Conservation (phyloP, 1,140 invertebrate genomes). For the Calycopis cecrops region DNA sequence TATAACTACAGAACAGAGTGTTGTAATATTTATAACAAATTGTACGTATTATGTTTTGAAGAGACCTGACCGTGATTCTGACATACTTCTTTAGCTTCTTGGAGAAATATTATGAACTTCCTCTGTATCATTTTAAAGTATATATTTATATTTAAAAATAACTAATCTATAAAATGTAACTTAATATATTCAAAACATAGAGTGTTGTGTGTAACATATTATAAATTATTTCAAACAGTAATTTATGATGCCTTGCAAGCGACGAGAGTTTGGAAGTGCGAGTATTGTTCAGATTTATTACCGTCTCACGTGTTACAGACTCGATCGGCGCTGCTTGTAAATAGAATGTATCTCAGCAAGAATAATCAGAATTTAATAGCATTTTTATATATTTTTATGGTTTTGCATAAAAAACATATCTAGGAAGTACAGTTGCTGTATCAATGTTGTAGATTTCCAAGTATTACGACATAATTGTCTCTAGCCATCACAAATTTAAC, state of each 20-base stretch:
- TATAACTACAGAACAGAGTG: background rate
- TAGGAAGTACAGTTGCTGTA: background rate
- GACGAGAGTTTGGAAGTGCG: background rate
- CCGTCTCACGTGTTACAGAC: background rate
- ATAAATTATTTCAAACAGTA: background rate
- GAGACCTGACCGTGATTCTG: too few species aligned
- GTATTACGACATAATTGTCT: too few species aligned
- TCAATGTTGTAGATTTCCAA: background rate
- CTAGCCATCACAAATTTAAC: too few species aligned
- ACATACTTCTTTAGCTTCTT: too few species aligned
- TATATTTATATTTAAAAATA: too few species aligned
- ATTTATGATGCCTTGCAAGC: background rate
- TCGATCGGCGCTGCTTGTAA: background rate
- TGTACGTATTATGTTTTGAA: too few species aligned
- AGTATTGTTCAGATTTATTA: conserved; percentile 1
- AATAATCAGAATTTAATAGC: background rate
- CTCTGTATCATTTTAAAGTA: too few species aligned
- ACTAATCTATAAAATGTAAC: too few species aligned
- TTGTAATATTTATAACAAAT: too few species aligned
- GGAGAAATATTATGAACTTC: background rate
- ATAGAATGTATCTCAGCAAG: too few species aligned
- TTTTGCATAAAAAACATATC: background rate
- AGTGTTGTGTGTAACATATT: background rate
- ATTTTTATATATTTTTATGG: background rate
- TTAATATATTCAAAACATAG: background rate